Evolutionary conservation across 2,888 invertebrate species (phyloP), one percentile per base, ranked within the genome.

Genomic region (Tipula lateralis): DNA sequence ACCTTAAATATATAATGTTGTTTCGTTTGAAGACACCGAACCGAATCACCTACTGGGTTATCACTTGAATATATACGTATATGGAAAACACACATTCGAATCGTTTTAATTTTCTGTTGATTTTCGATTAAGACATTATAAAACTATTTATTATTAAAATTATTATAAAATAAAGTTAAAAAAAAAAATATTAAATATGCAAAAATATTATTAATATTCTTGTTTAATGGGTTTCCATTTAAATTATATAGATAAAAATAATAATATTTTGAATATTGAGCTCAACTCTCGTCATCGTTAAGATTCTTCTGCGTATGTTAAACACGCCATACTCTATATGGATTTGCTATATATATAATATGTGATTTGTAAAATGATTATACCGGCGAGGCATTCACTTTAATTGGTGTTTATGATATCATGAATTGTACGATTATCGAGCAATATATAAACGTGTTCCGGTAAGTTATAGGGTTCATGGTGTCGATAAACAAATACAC

Each of bases 141-240:
- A 66, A 66, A 66, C 66, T 66, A 66, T 66, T 66, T 66, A 66
- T 66, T 66, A 66, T 66, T 66, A 66, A 66, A 24, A 66, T 66
- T 66, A 66, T 24, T 66, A 2, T 24, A 50, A 19, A 44, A 66
- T 24, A 66, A 66, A 66, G n/a, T n/a, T n/a, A n/a, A 5, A 50
- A 16, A 50, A 50, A n/a, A 44, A 50, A 39, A 13, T 39, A 39
- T 39, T 7, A 39, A 39, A 39, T n/a, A 13, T 13, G 13, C 6
- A 32, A 12, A 66, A 24, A 66, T 9, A 66, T 66, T 66, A 66
- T 66, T 66, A 66, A 66, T 66, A 66, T 24, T 66, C 66, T 66
- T 7, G 66, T 66, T 66, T 66, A 66, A 66, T 66, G 66, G 24
- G 66, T 19, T 66, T 66, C 9, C 66, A 66, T 66, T 66, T 66